These are phyloP conservation scores for Cladopsammia gracilis DNA, from an alignment of 64 coral and sea anemone species.

Conservation along the genomic window DNA sequence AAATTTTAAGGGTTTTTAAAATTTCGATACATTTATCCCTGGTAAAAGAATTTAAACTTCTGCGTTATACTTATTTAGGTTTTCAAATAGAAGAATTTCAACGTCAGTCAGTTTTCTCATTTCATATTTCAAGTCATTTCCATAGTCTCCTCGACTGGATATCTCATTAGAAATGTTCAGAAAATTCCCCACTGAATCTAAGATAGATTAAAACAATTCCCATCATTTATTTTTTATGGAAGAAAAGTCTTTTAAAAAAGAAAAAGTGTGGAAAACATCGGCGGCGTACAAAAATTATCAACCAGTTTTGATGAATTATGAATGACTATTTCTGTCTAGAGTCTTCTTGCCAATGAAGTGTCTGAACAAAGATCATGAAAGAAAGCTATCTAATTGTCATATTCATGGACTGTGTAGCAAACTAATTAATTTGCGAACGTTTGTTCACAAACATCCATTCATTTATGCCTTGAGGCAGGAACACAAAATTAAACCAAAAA, in stretches of 20 bases:
- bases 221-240: conserved; percentile 35
- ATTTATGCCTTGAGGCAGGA: not conserved
- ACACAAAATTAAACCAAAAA: not conserved
- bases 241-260: too few relatives aligned
- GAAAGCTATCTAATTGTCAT: conserved; percentile 8
- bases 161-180: not conserved
- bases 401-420: not conserved
- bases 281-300: not conserved
- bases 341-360: too few relatives aligned
- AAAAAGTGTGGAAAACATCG: not conserved
- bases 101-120: not conserved
- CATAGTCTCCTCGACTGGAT: not conserved
- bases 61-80: too few relatives aligned
- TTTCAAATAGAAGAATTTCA: too few relatives aligned
- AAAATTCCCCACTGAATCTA: not conserved
- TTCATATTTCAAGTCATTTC: not conserved
- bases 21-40: too few relatives aligned
- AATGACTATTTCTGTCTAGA: not conserved
- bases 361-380: conserved; percentile 1
- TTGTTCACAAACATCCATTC: not conserved
- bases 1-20: too few relatives aligned
- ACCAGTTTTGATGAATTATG: not conserved
- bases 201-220: not conserved
- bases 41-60: not conserved
- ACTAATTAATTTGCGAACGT: not conserved